Evolutionary conservation across 1,140 invertebrate genomes (phyloP), one percentile per base, ranked within the genome.

Genomic region (Ostrea edulis): DNA sequence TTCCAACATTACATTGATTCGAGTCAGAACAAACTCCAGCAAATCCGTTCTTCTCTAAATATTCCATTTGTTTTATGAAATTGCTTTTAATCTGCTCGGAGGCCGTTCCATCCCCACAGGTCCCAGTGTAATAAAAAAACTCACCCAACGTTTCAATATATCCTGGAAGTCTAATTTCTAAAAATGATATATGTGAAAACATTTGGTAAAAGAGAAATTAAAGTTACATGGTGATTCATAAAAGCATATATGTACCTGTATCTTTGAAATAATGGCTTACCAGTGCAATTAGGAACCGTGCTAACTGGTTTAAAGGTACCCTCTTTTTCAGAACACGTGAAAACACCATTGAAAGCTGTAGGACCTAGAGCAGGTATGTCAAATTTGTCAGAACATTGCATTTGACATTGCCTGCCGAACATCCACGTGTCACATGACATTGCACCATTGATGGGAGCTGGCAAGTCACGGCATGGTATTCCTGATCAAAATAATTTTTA

Each of bases 341-440:
- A 89, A 22, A 86, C 25, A n/a, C 88, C 88, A 20, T 68, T 86
- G 58, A 89, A 89, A 11, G 71, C 35, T 20, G 58, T 51, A 3
- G 71, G 62, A 11, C 65, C 52, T 8, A 68, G 77, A 12, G 71
- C 77, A n/a, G 88, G 88, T 25, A 89, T 86, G 52, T 89, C 88
- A 65, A 55, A 86, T 54, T 86, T 53, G 8, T 84, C 85, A 22
- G 83, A 84, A 54, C 88, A 89, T 44, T 89, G 88, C 53, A 89
- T 68, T 54, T 53, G 52, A n/a, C 88, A 89, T 44, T 89, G 88
- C 54, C 14, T 54, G n/a, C 88, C 88, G 20, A 29, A 89, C 58
- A 86, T 83, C 88, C 88, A 89, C 9, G 44, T 68, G n/a, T 83
- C 85, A 25, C 88, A 89, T 20, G 85, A 54, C 22, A 89, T 65